Base-by-base conservation (phyloP, 35 echinoderm and acorn worm species). In the Heliocidaris tuberculata region DNA sequence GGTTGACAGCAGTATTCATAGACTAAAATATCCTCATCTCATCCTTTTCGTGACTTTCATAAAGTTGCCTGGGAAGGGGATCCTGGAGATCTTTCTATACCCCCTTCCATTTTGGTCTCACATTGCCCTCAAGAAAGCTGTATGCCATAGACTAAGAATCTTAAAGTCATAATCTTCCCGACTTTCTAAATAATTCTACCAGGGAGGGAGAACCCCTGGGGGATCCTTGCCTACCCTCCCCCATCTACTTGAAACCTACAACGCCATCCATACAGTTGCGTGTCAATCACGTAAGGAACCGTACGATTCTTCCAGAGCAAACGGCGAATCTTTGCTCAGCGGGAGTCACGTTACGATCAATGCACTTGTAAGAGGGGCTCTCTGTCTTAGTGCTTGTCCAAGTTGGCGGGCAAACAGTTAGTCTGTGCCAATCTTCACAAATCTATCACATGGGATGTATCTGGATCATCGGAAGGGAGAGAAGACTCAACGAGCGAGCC, bases 321-420 rank as follows among this genome's bases (percentile, higher is more conserved):
- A 93, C 91, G 48, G 50, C 48, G 91, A 11, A 50, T 93, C 91
- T 93, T 49, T 59, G 16, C 91, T 13, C n/a, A 49, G 47, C 50
- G 30, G 47, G 91, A 50, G 50, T 93, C 91, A 93, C 50, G 91
- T 93, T 93, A 93, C 91, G 91, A 93, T 49, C 48, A 93, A 93
- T 93, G 91, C 91, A 93, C 91, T 93, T 93, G 31, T 93, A 47
- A 89, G 31, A 32, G 19, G 87, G 31, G 11, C 47, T 48, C 87
- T 89, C 30, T 48, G 47, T 89, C 31, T 48, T 89, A 78, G 65
- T 78, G 65, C 65, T 78, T 78, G 65, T 78, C 19, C 65, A 78
- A 78, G 65, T 78, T 78, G 27, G 65, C 65, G 27, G 65, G 65
- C 65, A 78, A 78, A 78, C 65, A 78, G 65, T 78, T 78, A 78